Evolutionary conservation across 2,888 invertebrate genomes (phyloP).

Genomic region (Drosophila mayaguana): DNA sequence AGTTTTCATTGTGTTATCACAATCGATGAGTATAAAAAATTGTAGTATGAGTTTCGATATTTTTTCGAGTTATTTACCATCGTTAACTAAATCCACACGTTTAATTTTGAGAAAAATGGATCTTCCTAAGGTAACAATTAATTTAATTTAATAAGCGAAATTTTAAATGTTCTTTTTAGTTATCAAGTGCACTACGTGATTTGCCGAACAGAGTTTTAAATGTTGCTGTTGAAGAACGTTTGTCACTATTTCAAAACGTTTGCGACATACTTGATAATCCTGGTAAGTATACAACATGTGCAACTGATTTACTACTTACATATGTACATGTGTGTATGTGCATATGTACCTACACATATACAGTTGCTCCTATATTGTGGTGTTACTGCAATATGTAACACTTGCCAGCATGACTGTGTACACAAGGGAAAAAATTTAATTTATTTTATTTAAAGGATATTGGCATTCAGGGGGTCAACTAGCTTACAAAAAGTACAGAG

Average conservation of each 20-base stretch:
- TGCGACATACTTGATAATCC: slow-evolving; percentile 88
- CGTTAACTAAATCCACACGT: slow-evolving; percentile 34
- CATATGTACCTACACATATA: too few relatives aligned
- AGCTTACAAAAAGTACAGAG: too few relatives aligned
- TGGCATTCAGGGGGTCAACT: too few relatives aligned
- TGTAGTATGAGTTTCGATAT: not conserved
- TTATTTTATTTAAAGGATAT: too few relatives aligned
- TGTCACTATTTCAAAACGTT: slow-evolving; percentile 81
- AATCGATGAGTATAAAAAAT: not conserved
- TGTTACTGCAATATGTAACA: too few relatives aligned
- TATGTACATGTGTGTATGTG: too few relatives aligned
- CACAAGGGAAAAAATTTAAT: too few relatives aligned
- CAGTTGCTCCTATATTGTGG: too few relatives aligned
- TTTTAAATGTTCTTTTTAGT: slow-evolving; percentile 69
- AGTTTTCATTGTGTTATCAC: too few relatives aligned
- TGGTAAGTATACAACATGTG: slow-evolving; percentile 86
- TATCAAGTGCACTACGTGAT: slow-evolving; percentile 83
- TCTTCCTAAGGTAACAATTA: slow-evolving; percentile 42
- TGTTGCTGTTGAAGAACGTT: slow-evolving; percentile 81
- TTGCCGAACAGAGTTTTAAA: slow-evolving; percentile 83
- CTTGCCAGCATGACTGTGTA: too few relatives aligned
- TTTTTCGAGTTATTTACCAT: not conserved
- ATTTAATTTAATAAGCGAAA: not conserved
- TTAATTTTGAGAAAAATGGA: slow-evolving; percentile 51
- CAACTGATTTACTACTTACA: too few relatives aligned